Percentiles rank a stretch among this genome's conserved stretches.
phyloP scores from a whole-genome alignment of 2,113 vertebrate genomes.

The Mesembrinibis cayennensis region DNA sequence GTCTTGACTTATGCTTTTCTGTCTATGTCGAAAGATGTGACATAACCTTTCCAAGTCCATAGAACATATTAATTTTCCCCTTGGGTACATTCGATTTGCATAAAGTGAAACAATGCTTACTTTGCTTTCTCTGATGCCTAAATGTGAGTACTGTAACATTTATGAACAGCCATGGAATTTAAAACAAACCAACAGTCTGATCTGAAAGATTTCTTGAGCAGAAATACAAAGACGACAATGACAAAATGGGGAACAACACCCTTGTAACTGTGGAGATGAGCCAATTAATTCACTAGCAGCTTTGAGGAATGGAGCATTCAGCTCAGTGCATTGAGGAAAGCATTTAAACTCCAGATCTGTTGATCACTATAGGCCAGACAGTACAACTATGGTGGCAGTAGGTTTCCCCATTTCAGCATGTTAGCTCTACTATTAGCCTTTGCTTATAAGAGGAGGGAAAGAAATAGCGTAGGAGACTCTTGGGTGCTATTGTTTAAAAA shows the following conservation, averaged over 20 bases:
- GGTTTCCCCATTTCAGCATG: background rate
- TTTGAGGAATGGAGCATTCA: background rate
- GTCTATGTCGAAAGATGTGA: background rate
- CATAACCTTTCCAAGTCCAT: conserved; percentile 23
- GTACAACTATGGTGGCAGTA: background rate
- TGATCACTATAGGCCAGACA: background rate
- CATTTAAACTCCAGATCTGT: background rate
- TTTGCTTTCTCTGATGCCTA: conserved; percentile 27
- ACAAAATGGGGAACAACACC: background rate
- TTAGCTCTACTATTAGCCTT: background rate
- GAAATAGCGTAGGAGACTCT: background rate
- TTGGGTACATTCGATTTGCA: conserved; percentile 32
- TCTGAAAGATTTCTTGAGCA: background rate
- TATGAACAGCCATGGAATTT: background rate
- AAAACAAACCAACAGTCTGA: conserved; percentile 29
- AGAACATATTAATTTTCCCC: conserved; percentile 32
- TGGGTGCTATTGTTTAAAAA: background rate
- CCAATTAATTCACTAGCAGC: background rate
- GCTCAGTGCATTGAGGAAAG: background rate
- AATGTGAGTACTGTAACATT: background rate
- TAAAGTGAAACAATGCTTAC: conserved; percentile 59
- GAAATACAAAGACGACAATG: background rate
- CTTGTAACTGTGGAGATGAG: background rate
- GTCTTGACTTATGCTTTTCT: conserved; percentile 22
- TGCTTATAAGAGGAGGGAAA: background rate